Conservation (phyloP, 2,797 vertebrate genomes). For the Sandelia bainsii region DNA sequence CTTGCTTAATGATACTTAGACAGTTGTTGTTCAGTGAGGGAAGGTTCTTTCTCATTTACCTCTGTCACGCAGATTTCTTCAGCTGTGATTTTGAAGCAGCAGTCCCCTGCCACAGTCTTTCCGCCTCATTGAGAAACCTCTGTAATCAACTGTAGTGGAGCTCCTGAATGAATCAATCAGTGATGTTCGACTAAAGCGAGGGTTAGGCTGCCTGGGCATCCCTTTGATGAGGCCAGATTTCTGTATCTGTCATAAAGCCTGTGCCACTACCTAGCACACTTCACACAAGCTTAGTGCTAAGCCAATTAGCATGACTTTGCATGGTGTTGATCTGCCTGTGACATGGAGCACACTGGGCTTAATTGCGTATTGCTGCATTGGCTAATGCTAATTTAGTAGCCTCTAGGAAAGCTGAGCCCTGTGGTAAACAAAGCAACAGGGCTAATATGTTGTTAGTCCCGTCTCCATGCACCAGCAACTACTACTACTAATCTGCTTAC, state of each 20-base stretch:
- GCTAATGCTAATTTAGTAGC: conserved; percentile 73
- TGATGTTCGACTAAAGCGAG: conserved; percentile 45
- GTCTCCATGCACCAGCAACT: conserved; percentile 38
- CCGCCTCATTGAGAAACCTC: conserved; percentile 39
- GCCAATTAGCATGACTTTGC: conserved; percentile 79
- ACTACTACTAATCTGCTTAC: conserved; percentile 51
- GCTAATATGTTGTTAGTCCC: conserved; percentile 63
- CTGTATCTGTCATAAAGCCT: conserved; percentile 71
- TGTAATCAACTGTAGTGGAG: conserved; percentile 50
- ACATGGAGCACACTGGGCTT: conserved; percentile 72
- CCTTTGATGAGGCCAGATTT: conserved; percentile 70
- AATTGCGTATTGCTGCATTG: conserved; percentile 62
- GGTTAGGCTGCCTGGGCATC: conserved; percentile 62
- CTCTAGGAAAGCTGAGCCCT: conserved; percentile 58
- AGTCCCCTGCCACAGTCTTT: not conserved
- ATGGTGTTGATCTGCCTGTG: conserved; percentile 72
- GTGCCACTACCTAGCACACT: conserved; percentile 67
- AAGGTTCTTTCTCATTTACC: conserved; percentile 13
- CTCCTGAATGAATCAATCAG: conserved; percentile 58
- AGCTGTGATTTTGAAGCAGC: not conserved
- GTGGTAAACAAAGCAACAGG: conserved; percentile 71
- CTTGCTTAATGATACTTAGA: not conserved
- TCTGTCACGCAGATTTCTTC: conserved; percentile 9
- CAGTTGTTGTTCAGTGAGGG: conserved; percentile 14
- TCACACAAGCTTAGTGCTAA: conserved; percentile 75